Evolutionary conservation across 2,888 invertebrate genomes (phyloP), one percentile per base, ranked within the genome.

Genomic region (Sphaerophoria taeniata): DNA sequence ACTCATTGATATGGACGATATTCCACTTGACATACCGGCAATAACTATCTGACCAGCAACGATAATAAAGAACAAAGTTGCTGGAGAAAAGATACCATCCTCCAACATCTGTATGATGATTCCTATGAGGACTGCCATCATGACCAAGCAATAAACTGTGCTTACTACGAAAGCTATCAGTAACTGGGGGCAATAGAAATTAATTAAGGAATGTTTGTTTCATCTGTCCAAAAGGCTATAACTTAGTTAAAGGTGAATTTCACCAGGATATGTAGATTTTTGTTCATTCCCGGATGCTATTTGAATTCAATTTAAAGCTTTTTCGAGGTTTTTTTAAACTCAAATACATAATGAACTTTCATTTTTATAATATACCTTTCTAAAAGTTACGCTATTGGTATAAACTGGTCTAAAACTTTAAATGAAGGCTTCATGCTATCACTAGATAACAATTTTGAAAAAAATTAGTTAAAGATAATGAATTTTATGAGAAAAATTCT

Each of bases 111-210:
- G 96, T 2, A 97, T 93, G 72, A 95, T 94, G 69, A 97, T 95
- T 61, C 96, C 97, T 58, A 97, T 95, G 34, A 97, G 92, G 0
- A 98, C 98, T 43, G 97, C 94, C 93, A 97, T 95, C 98, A 98
- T 98, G 6, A 97, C 93, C 90, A 98, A 93, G 0, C 96, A 96
- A 90, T 98, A 98, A 1, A 95, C 87, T 4, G 95, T 94, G 39
- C 97, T 96, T 73, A 97, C 95, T 4, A 95, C 89, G 77, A 95
- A 95, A 0, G 98, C 98, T 47, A 95, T 91, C 60, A 94, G 91
- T 36, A 97, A 90, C 95, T 96, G 92, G 36, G 67, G 53, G 24
- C 5, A 47, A 47, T 7, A 74, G 58, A 39, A 36, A 47, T 4
- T 11, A 51, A 45, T 33, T 43, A 31, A 14, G 9, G 14, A 74